Evolutionary conservation across 1,140 invertebrate species (phyloP).

Genomic region (Metaphire vulgaris): DNA sequence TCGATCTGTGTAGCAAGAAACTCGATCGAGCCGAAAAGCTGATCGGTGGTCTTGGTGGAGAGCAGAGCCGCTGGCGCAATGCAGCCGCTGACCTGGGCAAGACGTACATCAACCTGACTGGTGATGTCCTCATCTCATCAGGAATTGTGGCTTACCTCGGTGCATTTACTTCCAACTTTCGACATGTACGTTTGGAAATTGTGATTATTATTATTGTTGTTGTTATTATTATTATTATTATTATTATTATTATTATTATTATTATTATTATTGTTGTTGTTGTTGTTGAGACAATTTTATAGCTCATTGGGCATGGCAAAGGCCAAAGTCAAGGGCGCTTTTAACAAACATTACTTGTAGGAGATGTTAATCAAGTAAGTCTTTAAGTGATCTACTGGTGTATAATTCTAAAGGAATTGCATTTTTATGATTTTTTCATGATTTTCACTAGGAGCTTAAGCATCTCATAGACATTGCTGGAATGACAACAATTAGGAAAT

Average conservation of each 20-base stretch:
- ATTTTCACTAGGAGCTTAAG: too few relatives aligned
- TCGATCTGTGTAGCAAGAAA: constrained; percentile 47
- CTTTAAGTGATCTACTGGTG: neutral
- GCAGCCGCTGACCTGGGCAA: constrained; percentile 44
- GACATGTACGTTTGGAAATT: constrained; percentile 40
- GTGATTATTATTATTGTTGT: constrained; percentile 6
- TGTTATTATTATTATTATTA: neutral
- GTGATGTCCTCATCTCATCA: constrained; percentile 50
- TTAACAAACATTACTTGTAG: too few relatives aligned
- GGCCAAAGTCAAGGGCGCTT: too few relatives aligned
- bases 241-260: constrained; percentile 5
- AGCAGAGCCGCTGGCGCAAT: constrained; percentile 48
- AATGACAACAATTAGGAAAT: too few relatives aligned
- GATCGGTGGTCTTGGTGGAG: constrained; percentile 52
- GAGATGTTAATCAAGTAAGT: too few relatives aligned
- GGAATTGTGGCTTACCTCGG: constrained; percentile 52
- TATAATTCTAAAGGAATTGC: too few relatives aligned
- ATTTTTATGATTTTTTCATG: too few relatives aligned
- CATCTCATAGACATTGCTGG: too few relatives aligned
- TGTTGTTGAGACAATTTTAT: neutral
- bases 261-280: constrained; percentile 2
- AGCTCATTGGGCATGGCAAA: neutral
- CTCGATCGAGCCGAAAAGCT: constrained; percentile 51
- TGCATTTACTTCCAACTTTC: constrained; percentile 50
- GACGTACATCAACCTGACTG: constrained; percentile 50